A percentile compares a stretch with the other conserved stretches of the same genome.
These are phyloP conservation scores for Platanista minor DNA, from an alignment of 2,113 vertebrate genomes.

Conservation along the genomic window DNA sequence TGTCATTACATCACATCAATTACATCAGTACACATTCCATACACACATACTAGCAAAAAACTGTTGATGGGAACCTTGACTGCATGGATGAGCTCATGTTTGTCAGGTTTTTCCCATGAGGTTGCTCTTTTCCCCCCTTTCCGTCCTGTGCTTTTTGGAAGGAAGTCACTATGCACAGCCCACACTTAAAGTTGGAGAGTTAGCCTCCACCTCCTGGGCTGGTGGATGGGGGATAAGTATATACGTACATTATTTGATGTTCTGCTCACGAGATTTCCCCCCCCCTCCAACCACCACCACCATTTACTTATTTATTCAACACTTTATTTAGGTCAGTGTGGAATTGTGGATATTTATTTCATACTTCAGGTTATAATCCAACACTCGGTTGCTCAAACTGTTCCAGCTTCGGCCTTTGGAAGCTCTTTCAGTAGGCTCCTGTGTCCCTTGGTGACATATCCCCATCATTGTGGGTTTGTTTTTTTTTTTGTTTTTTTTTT, in stretches of 20 bases:
- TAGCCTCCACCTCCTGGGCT: neutral
- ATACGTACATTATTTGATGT: neutral
- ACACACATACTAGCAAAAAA: no score
- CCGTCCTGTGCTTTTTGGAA: neutral
- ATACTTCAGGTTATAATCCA: neutral
- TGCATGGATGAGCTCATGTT: neutral
- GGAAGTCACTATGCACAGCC: neutral
- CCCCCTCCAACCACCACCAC: no score
- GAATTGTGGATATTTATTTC: neutral
- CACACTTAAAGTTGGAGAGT: neutral
- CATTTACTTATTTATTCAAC: neutral
- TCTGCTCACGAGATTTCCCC: neutral
- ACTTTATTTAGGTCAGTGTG: neutral
- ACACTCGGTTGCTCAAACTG: neutral
- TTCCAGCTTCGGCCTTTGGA: neutral
- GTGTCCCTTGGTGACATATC: neutral
- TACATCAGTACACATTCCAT: neutral
- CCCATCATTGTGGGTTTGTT: neutral
- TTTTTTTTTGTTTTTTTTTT: neutral
- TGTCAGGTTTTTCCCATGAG: neutral
- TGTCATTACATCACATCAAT: neutral
- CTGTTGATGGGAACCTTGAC: neutral
- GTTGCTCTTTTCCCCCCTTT: neutral
- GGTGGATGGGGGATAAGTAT: neutral
- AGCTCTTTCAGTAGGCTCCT: neutral